These are phyloP conservation scores for Paralvinella palmiformis DNA, from an alignment of 1,140 invertebrate species.

Conservation along the genomic window DNA sequence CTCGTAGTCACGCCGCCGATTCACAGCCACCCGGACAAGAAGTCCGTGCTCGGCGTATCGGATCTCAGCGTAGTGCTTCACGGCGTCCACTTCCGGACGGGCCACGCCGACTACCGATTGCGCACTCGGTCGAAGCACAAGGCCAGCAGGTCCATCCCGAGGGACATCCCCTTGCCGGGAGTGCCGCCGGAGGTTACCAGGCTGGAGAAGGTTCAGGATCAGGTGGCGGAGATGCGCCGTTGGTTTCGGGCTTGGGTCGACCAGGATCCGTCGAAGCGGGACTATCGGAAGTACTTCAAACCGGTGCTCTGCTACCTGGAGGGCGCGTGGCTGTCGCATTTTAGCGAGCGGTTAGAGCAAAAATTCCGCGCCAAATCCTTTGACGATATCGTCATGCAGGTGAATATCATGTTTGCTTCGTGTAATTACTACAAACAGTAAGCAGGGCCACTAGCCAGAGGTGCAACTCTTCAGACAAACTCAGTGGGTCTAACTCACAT, in stretches of 20 bases:
- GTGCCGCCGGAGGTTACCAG: not conserved
- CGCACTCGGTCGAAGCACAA: slow-evolving; percentile 26
- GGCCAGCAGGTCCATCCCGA: slow-evolving; percentile 14
- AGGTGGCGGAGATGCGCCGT: not conserved
- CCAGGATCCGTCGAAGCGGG: not conserved
- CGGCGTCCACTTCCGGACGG: slow-evolving; percentile 39
- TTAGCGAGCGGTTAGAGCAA: no score
- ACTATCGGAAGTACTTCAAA: no score
- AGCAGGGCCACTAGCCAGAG: no score
- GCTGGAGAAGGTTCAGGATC: not conserved
- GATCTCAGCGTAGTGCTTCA: slow-evolving; percentile 34
- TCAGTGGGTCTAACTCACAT: no score
- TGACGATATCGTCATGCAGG: no score
- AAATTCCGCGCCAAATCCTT: no score
- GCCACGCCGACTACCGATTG: slow-evolving; percentile 41
- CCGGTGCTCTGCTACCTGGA: no score
- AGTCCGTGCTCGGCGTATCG: slow-evolving; percentile 33
- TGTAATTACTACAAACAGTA: no score
- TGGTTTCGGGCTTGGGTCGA: not conserved
- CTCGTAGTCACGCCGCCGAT: no score
- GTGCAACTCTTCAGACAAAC: no score
- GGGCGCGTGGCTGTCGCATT: no score
- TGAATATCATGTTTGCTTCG: no score
- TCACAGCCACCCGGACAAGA: slow-evolving; percentile 26
- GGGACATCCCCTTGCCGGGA: slow-evolving; percentile 19